Evolutionary conservation across 1,140 invertebrate genomes (phyloP).

Genomic region (Papilio helenus): DNA sequence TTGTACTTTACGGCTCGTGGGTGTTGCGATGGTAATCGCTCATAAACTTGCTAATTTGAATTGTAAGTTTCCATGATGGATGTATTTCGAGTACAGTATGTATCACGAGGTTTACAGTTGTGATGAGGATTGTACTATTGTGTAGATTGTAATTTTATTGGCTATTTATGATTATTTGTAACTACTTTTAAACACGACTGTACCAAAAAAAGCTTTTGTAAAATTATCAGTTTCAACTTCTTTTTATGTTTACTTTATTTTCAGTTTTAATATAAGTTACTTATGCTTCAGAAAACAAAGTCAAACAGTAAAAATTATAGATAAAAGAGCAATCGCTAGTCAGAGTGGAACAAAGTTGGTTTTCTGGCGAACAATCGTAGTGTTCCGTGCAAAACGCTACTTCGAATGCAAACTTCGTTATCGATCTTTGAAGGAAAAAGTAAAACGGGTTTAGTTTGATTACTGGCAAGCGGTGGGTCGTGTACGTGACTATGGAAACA

Average conservation of each 20-base stretch:
- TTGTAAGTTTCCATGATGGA: conserved; percentile 17
- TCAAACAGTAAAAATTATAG: not conserved
- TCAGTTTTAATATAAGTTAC: too few species aligned
- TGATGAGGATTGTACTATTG: not conserved
- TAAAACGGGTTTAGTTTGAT: conserved; percentile 35
- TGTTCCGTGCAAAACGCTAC: conserved; percentile 15
- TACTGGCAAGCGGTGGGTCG: conserved; percentile 19
- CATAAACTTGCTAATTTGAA: conserved; percentile 26
- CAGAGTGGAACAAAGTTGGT: not conserved
- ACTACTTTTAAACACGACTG: too few species aligned
- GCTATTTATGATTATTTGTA: too few species aligned
- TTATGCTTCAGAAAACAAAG: not conserved
- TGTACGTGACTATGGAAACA: conserved; percentile 27
- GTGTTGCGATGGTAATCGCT: conserved; percentile 18
- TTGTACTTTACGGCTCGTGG: conserved; percentile 7
- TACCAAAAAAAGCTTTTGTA: too few species aligned
- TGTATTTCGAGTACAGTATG: not conserved
- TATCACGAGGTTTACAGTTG: not conserved
- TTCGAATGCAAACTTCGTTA: conserved; percentile 35
- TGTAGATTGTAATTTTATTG: not conserved
- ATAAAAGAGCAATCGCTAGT: conserved; percentile 6
- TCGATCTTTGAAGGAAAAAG: conserved; percentile 28
- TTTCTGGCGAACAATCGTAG: conserved; percentile 16
- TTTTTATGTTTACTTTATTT: too few species aligned
- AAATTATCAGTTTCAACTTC: too few species aligned